Percentiles rank a stretch among this genome's conserved stretches.
phyloP scores from a whole-genome alignment of 2,888 invertebrate species.

The Plagiodera versicolora region DNA sequence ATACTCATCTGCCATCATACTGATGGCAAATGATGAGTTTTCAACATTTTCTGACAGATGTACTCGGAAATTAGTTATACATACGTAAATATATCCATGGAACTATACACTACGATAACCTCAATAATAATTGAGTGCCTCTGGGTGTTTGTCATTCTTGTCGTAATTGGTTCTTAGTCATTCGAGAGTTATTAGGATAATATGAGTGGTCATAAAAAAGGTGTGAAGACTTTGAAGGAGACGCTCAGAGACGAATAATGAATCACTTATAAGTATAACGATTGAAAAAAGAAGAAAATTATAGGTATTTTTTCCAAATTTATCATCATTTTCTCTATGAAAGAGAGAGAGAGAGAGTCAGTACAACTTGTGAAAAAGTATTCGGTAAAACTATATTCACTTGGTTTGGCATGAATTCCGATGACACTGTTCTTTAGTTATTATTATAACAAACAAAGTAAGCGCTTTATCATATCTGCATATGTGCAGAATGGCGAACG shows the following conservation, averaged over 20 bases:
- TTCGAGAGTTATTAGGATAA: slow-evolving; percentile 1
- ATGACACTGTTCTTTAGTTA: slow-evolving; percentile 14
- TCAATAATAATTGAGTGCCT: not conserved
- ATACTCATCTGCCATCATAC: no score
- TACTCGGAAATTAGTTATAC: no score
- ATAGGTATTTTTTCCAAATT: no score
- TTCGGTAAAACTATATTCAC: not conserved
- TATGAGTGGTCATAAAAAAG: slow-evolving; percentile 3
- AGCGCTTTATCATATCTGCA: slow-evolving; percentile 4
- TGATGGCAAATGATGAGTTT: no score
- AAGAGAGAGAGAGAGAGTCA: no score
- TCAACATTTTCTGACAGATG: no score
- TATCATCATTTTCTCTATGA: no score
- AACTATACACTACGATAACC: no score
- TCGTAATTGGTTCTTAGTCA: slow-evolving; percentile 8
- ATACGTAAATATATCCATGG: no score
- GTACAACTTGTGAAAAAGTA: no score
- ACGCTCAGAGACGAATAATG: not conserved
- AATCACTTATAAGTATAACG: no score
- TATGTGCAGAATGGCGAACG: not conserved
- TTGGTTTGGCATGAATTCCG: not conserved
- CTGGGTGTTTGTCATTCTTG: not conserved
- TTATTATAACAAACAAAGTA: slow-evolving; percentile 8
- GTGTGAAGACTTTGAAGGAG: slow-evolving; percentile 4
- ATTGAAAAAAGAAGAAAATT: no score